These are phyloP conservation scores for Acrocephalus kingi DNA, from an alignment of 2,113 vertebrate genomes.

Conservation along the genomic window DNA sequence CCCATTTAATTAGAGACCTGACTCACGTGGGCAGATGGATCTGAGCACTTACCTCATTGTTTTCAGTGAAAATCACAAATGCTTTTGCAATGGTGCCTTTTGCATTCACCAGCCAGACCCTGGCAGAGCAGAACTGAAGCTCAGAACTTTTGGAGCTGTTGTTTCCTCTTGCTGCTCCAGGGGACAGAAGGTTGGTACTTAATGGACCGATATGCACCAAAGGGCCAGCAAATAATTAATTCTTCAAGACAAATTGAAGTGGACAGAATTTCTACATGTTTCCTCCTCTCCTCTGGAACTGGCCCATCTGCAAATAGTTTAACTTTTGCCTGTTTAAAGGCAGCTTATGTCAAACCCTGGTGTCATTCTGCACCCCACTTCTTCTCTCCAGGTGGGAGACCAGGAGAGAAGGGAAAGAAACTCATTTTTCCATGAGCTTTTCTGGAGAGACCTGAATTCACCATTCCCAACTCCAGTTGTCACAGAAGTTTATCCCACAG, in stretches of 20 bases:
- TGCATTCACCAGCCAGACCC: not conserved
- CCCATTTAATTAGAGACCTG: not conserved
- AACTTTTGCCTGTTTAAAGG: not conserved
- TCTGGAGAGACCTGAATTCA: not conserved
- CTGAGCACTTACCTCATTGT: not conserved
- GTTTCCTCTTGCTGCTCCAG: not conserved
- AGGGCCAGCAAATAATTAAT: slow-evolving; percentile 19
- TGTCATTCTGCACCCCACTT: not conserved
- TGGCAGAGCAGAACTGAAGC: not conserved
- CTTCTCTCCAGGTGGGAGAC: not conserved
- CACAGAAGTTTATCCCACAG: not conserved
- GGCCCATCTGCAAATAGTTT: not conserved
- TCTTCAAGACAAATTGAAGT: not conserved
- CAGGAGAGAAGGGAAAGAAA: not conserved
- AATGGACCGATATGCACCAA: not conserved
- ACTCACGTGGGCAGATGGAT: not conserved
- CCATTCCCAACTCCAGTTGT: not conserved
- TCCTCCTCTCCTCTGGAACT: not conserved
- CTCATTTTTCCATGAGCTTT: not conserved
- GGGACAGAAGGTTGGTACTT: not conserved
- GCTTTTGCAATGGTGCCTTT: not conserved
- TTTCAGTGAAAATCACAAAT: not conserved
- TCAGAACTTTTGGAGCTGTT: not conserved
- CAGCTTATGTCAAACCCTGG: not conserved
- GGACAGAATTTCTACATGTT: slow-evolving; percentile 11